Evolutionary conservation across 2,888 invertebrate genomes (phyloP).

Genomic region (Epirrhoe tristata): DNA sequence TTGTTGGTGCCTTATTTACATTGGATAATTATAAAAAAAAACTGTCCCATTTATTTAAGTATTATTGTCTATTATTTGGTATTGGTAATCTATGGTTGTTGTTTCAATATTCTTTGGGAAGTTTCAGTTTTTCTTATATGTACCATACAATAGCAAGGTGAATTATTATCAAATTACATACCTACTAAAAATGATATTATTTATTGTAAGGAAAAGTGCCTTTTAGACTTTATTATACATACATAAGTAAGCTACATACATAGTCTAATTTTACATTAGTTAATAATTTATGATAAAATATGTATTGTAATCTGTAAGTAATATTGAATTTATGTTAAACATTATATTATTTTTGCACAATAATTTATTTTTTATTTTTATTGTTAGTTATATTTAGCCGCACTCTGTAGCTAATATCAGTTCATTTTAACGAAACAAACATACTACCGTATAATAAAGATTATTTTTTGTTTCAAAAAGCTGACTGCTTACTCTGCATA

Average conservation of each 20-base stretch:
- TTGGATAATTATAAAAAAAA: slow-evolving; percentile 8
- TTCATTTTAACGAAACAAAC: no score
- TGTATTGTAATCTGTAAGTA: slow-evolving; percentile 49
- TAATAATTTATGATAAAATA: slow-evolving; percentile 39
- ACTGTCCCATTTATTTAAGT: slow-evolving; percentile 11
- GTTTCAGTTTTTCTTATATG: slow-evolving; percentile 21
- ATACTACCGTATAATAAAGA: no score
- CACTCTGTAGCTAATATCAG: no score
- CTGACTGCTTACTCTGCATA: no score
- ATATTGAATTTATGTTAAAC: slow-evolving; percentile 71
- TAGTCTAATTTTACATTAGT: slow-evolving; percentile 43
- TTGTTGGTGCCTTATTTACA: slow-evolving; percentile 42
- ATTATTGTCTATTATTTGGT: slow-evolving; percentile 9
- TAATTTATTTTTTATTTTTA: slow-evolving; percentile 33
- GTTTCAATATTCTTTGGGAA: slow-evolving; percentile 25
- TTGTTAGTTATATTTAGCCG: background rate
- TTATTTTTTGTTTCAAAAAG: no score
- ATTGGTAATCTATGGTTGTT: slow-evolving; percentile 27
- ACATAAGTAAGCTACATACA: slow-evolving; percentile 27
- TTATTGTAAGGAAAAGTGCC: slow-evolving; percentile 78
- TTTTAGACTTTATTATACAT: slow-evolving; percentile 62
- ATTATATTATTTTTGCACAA: slow-evolving; percentile 82
- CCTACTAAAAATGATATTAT: slow-evolving; percentile 52
- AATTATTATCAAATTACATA: slow-evolving; percentile 24
- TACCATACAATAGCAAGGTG: slow-evolving; percentile 18